Base-by-base conservation (phyloP, 2,113 vertebrate genomes). In the Hippocampus barbouri region DNA sequence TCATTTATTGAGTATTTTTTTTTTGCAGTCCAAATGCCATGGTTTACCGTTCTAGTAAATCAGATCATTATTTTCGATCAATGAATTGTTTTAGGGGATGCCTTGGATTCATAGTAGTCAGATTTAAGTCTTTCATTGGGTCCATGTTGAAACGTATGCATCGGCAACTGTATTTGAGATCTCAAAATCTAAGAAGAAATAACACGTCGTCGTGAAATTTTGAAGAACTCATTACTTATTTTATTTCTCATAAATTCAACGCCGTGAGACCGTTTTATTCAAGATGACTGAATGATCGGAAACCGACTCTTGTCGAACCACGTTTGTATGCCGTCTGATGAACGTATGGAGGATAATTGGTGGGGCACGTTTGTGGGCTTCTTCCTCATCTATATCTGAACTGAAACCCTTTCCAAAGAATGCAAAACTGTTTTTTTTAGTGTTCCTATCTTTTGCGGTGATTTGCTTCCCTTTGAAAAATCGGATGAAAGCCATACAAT, bases 1-100 rank as follows among this genome's bases (percentile, higher is more conserved):
- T 25, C 8, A 27, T 59, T 59, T 38, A 38, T 38, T 38, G 6
- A 38, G 34, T 30, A 30, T 14, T 23, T 5, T 2, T 18, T 8
- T 21, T 20, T 20, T 8, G 51, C 18, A 2, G 56, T 25, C 23
- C 1, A 77, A 73, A 73, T 54, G 34, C 66, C 74, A 56, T 27
- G 25, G 15, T 27, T 51, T 51, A 51, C 15, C 4, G 5, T 14
- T 59, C 1, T 59, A 16, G 56, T 12, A 56, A 54, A n/a, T 38
- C 34, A 5, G 20, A 6, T 56, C 4, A 27, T 59, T 27, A 59
- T 30, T 30, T 59, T 30, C 5, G 10, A 11, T 14, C n/a, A 57
- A 57, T 57, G 12, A 14, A 25, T 57, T 10, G 2, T 25, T 25
- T 57, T 57, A 8, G 23, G 23, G 10, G 54, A 25, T n/a, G 2